Evolutionary conservation across 2,113 vertebrate species (phyloP).

Genomic region (Empidonax traillii): DNA sequence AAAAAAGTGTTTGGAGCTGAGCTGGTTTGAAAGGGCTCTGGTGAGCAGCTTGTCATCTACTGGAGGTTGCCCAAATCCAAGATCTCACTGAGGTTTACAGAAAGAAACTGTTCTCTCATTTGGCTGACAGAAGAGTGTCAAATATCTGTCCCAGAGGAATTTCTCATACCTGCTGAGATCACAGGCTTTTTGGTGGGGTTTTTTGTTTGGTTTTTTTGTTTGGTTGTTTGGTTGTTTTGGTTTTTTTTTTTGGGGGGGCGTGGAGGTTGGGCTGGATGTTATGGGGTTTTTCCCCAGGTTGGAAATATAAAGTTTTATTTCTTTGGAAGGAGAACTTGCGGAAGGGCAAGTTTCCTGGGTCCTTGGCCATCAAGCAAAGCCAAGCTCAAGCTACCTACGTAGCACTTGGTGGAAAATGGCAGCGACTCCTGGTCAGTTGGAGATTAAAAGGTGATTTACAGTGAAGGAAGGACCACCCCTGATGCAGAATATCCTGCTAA

Average conservation of each 20-base stretch:
- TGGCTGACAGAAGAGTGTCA: not conserved
- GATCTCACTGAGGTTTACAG: not conserved
- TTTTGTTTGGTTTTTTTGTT: not conserved
- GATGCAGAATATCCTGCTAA: not conserved
- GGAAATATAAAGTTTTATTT: not conserved
- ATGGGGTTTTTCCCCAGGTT: accelerated
- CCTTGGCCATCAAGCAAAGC: not conserved
- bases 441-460: slow-evolving; percentile 1
- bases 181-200: not conserved
- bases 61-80: not conserved
- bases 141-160: not conserved
- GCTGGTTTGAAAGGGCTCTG: not conserved
- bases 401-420: not conserved
- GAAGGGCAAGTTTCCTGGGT: not conserved
- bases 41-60: not conserved
- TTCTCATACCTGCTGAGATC: not conserved
- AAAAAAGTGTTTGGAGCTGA: not conserved
- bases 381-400: not conserved
- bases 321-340: not conserved
- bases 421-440: not conserved
- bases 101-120: not conserved
- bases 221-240: too few relatives aligned
- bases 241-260: too few relatives aligned
- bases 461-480: slow-evolving; percentile 28
- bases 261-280: accelerated